Base-by-base conservation (phyloP, 2,888 invertebrate species). In the Ommatoiulus sabulosus region DNA sequence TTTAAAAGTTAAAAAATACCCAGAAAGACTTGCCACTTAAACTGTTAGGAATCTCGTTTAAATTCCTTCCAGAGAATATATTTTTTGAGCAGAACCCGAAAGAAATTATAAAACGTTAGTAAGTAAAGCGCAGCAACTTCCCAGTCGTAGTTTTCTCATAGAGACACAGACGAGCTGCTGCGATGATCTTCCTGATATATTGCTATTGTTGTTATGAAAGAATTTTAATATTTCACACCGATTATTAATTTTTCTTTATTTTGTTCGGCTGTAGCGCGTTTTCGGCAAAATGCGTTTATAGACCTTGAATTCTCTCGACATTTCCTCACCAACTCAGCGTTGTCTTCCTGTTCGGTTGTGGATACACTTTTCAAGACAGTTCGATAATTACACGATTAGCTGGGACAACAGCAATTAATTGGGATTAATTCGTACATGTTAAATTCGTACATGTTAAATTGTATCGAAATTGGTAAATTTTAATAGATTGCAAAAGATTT, bases 41-140 rank as follows among this genome's bases (percentile, higher is more conserved):
- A 8, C 72, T 72, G 24, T 24, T 24, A 72, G 72, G 72, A 72
- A 72, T 72, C 24, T 72, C 63, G 63, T 63, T 63, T 63, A 63
- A 52, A 63, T 63, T 63, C 72, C 72, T 72, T 24, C 24, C 72
- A 72, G 72, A 72, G 72, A 63, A 24, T 72, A 72, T 72, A 72
- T 72, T 72, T 72, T 72, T 72, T 72, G 72, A 72, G 72, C 24
- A 24, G 24, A 72, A 72, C 24, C 24, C 24, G 72, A 72, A 72
- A n/a, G 20, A 63, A 72, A 10, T 6, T 24, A 24, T 24, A n/a
- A 24, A 72, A 72, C 24, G 24, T 24, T 72, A 72, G 72, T 72
- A 72, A 72, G n/a, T 24, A 24, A 72, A 72, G 12, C 24, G 72
- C 72, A 72, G 72, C 72, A 72, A 24, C 72, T 24, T 24, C 24